These are phyloP conservation scores for Harpegnathos saltator DNA, from an alignment of 1,140 invertebrate species.

Conservation along the genomic window DNA sequence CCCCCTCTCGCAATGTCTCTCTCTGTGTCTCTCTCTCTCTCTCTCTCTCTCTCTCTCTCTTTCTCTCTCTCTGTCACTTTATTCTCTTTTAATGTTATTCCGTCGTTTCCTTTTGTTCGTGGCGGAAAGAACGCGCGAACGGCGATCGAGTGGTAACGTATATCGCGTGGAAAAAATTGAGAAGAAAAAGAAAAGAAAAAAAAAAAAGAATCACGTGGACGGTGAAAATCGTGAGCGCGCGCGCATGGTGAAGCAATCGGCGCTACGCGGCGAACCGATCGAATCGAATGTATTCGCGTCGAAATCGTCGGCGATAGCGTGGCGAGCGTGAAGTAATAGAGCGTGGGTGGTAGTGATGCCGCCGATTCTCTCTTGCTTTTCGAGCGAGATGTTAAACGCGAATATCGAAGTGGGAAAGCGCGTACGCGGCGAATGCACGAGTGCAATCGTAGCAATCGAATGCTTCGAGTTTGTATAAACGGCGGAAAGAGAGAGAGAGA, in stretches of 20 bases:
- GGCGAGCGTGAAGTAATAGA: neutral
- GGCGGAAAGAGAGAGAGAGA: neutral
- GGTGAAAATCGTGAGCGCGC: neutral
- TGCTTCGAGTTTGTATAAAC: neutral
- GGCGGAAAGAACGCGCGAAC: neutral
- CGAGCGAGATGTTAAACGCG: constrained; percentile 16
- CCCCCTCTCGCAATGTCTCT: neutral
- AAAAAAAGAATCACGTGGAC: neutral
- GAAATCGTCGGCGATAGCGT: neutral
- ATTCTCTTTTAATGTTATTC: neutral
- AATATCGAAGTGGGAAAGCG: constrained; percentile 18
- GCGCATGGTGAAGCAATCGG: neutral
- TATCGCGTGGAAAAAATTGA: no score
- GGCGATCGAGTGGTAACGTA: neutral
- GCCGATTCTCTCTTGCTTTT: constrained; percentile 35
- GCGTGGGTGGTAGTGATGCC: constrained; percentile 26
- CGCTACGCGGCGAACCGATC: neutral
- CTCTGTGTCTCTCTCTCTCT: constrained; percentile 25
- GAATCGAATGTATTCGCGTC: neutral
- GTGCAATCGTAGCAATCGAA: constrained; percentile 32
- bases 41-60: neutral
- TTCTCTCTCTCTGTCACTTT: neutral
- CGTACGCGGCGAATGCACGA: constrained; percentile 22
- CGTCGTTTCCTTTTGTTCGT: neutral
- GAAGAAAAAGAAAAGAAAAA: no score